Conservation (phyloP, 2,113 vertebrate species). For the Grammomys surdaster region DNA sequence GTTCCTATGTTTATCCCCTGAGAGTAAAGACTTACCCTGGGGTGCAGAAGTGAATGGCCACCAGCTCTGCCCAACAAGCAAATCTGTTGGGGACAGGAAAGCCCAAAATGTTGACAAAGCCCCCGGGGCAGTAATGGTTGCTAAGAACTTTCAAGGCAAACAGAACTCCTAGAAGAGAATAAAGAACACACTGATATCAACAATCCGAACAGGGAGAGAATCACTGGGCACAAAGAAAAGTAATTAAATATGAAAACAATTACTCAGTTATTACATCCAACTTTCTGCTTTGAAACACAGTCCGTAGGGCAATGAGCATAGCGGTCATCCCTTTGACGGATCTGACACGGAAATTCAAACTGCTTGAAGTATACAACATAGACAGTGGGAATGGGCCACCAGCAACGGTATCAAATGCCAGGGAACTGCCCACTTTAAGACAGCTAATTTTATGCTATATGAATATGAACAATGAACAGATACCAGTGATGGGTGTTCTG, state of each 20-base stretch:
- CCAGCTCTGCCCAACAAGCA: slow-evolving; percentile 95
- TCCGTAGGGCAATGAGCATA: background rate
- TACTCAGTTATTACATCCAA: background rate
- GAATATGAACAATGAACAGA: slow-evolving; percentile 28
- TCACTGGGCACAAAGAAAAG: slow-evolving; percentile 29
- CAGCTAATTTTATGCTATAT: background rate
- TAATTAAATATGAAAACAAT: slow-evolving; percentile 50
- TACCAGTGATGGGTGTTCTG: background rate
- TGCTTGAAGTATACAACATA: background rate
- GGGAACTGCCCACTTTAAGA: background rate
- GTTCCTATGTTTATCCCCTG: background rate
- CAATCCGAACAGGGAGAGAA: background rate
- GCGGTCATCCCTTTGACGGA: background rate
- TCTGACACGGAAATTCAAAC: background rate
- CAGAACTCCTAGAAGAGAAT: slow-evolving; percentile 91
- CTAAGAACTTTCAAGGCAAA: slow-evolving; percentile 97
- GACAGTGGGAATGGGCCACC: background rate
- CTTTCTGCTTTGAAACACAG: background rate
- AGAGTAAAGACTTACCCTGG: slow-evolving; percentile 90
- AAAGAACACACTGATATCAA: slow-evolving; percentile 53
- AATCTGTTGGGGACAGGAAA: slow-evolving; percentile 90
- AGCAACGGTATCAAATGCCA: background rate
- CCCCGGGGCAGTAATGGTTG: slow-evolving; percentile 93
- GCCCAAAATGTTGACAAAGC: slow-evolving; percentile 89
- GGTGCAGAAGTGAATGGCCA: slow-evolving; percentile 92